These are phyloP conservation scores for Betta splendens DNA, from an alignment of 2,797 vertebrate genomes.

Conservation along the genomic window DNA sequence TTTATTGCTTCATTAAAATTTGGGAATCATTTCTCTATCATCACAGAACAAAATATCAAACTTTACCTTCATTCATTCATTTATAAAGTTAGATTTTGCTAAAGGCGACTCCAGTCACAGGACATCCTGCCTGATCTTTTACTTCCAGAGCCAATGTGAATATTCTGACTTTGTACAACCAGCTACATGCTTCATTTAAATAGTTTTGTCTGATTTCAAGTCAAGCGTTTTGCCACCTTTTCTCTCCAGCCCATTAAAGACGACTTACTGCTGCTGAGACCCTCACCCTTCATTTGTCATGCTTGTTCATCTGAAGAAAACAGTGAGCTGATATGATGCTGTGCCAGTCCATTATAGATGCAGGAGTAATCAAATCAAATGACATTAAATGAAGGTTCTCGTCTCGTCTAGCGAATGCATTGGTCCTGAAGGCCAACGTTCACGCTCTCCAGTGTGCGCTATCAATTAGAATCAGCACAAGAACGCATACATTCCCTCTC, in stretches of 20 bases:
- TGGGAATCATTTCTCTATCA: not conserved
- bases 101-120: too few relatives aligned
- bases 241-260: not conserved
- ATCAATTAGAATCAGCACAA: constrained; percentile 42
- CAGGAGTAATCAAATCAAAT: constrained; percentile 2
- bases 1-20: constrained; percentile 8
- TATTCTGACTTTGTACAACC: not conserved
- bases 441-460: constrained; percentile 24
- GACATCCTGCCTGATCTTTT: not conserved
- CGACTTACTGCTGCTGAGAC: constrained; percentile 1
- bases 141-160: not conserved
- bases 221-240: not conserved
- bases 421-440: constrained; percentile 5
- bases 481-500: constrained; percentile 29
- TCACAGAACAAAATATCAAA: constrained; percentile 22
- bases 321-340: constrained; percentile 2
- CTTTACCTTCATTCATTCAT: constrained; percentile 10
- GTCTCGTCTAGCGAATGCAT: not conserved
- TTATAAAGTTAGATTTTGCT: too few relatives aligned
- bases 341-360: constrained; percentile 3
- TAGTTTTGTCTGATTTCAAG: constrained; percentile 10
- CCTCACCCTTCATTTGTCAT: constrained; percentile 11
- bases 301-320: constrained; percentile 6
- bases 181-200: not conserved
- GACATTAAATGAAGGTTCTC: constrained; percentile 10